Percentiles rank a stretch among this genome's conserved stretches.
Conservation (phyloP, 2,888 invertebrate species). For the Ypsolopha scabrella region DNA sequence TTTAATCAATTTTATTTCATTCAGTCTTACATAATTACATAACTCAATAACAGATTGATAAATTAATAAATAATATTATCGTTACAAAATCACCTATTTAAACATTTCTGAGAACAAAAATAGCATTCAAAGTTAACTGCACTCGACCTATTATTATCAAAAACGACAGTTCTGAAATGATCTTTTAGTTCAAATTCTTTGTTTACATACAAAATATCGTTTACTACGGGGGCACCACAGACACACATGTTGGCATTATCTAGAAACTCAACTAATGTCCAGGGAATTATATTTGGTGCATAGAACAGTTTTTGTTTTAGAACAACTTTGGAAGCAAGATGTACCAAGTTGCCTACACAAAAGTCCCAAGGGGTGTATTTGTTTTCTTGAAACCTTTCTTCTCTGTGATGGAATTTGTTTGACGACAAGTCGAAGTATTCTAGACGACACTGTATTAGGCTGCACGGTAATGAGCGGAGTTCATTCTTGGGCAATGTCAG, state of each 20-base stretch:
- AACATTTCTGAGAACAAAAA: conserved; percentile 72
- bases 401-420: conserved; percentile 56
- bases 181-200: conserved; percentile 44
- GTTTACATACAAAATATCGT: conserved; percentile 28
- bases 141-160: conserved; percentile 37
- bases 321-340: conserved; percentile 65
- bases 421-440: conserved; percentile 68
- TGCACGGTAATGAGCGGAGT: conserved; percentile 70
- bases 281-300: conserved; percentile 68
- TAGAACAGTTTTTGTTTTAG: conserved; percentile 66
- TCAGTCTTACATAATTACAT: background rate
- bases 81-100: conserved; percentile 12
- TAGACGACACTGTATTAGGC: conserved; percentile 64
- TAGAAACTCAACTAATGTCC: conserved; percentile 69
- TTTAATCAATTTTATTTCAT: background rate
- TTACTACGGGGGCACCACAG: conserved; percentile 67
- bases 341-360: conserved; percentile 61
- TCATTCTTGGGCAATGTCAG: conserved; percentile 69
- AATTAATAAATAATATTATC: background rate
- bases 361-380: conserved; percentile 37
- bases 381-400: conserved; percentile 10
- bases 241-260: conserved; percentile 73
- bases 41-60: too few relatives aligned
- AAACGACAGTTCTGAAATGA: conserved; percentile 43
- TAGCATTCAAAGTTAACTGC: conserved; percentile 69